phyloP scores from a whole-genome alignment of 1,140 invertebrate species.

The Grapholita molesta region DNA sequence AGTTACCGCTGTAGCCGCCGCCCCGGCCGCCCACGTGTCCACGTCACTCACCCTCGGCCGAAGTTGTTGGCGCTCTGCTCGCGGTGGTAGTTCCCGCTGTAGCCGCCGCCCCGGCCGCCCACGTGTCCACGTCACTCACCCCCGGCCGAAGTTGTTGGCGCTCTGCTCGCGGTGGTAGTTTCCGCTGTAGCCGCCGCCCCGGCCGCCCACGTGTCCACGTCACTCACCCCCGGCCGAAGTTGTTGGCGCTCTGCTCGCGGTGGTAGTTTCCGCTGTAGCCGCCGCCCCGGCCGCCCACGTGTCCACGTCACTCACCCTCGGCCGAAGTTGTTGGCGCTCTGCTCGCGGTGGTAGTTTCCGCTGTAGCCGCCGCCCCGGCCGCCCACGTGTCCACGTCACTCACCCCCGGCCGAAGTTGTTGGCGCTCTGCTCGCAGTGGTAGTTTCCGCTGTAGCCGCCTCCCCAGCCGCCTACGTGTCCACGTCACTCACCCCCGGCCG shows the following conservation, averaged over 20 bases:
- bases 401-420: conserved; percentile 34
- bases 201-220: no score
- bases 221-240: conserved; percentile 30
- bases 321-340: conserved; percentile 45
- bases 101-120: conserved; percentile 66
- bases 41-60: conserved; percentile 39
- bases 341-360: conserved; percentile 42
- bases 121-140: conserved; percentile 34
- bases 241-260: conserved; percentile 34
- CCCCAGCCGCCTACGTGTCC: conserved; percentile 34
- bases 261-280: neutral
- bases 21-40: conserved; percentile 35
- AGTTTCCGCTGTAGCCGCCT: conserved; percentile 27
- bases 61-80: conserved; percentile 64
- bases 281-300: neutral
- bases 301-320: conserved; percentile 32
- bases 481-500: conserved; percentile 40
- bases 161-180: conserved; percentile 68
- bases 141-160: conserved; percentile 53
- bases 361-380: conserved; percentile 18
- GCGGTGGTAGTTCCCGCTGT: conserved; percentile 61
- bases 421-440: conserved; percentile 43
- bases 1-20: conserved; percentile 29
- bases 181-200: conserved; percentile 63
- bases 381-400: no score